phyloP scores from a whole-genome alignment of 2,888 invertebrate genomes.

The Falcaria lacertinaria region DNA sequence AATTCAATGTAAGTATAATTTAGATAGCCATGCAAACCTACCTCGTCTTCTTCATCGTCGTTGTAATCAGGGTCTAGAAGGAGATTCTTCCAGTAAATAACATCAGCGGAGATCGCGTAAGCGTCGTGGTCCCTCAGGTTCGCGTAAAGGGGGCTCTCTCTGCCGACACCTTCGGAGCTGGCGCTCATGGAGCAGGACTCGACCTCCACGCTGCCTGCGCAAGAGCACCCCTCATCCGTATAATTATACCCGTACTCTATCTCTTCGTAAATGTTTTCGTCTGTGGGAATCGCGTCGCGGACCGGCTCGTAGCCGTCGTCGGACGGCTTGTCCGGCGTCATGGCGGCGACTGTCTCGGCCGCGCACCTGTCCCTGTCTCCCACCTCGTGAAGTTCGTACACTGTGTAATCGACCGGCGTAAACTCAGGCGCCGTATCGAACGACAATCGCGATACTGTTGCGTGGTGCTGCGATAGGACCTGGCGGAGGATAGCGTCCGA shows the following conservation, averaged over 20 bases:
- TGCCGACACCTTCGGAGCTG: conserved; percentile 60
- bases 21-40: too few species aligned
- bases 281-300: conserved; percentile 59
- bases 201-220: conserved; percentile 70
- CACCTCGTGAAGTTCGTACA: conserved; percentile 68
- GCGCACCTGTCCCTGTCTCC: conserved; percentile 55
- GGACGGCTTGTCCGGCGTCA: conserved; percentile 67
- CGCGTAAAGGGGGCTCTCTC: conserved; percentile 70
- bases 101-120: conserved; percentile 70
- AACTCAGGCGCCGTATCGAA: conserved; percentile 66
- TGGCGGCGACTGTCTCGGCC: conserved; percentile 50
- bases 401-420: conserved; percentile 51
- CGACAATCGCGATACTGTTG: conserved; percentile 58
- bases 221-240: conserved; percentile 70
- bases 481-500: conserved; percentile 59
- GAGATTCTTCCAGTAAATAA: conserved; percentile 75
- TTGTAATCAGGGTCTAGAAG: conserved; percentile 71
- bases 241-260: conserved; percentile 64
- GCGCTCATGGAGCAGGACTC: conserved; percentile 71
- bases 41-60: conserved; percentile 79
- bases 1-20: too few species aligned
- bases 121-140: conserved; percentile 71
- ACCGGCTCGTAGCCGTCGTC: conserved; percentile 73
- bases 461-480: conserved; percentile 58
- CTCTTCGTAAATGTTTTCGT: conserved; percentile 75